phyloP scores from a whole-genome alignment of 2,888 invertebrate genomes.

The Melanotus villosus region DNA sequence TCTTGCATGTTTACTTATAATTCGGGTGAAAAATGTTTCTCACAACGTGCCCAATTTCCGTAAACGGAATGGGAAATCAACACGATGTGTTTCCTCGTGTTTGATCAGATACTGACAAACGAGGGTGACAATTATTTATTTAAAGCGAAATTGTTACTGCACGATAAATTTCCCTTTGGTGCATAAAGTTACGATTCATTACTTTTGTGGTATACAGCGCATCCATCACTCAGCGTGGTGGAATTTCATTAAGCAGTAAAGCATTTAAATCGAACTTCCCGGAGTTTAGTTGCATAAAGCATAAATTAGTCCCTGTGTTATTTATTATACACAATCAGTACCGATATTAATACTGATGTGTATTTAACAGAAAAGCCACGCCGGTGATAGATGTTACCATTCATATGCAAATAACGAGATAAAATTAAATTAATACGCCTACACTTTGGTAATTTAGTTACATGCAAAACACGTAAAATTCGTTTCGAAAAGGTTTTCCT shows the following conservation, averaged over 20 bases:
- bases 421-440: too few species aligned
- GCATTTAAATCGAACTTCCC: not conserved
- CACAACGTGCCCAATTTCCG: not conserved
- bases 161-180: not conserved
- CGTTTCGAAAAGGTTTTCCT: too few species aligned
- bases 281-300: not conserved
- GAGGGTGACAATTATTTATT: too few species aligned
- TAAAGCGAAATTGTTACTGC: too few species aligned
- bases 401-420: too few species aligned
- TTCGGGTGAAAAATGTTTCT: conserved; percentile 9
- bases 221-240: conserved; percentile 1
- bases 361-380: too few species aligned
- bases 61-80: not conserved
- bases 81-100: not conserved
- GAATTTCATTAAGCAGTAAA: conserved; percentile 15
- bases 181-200: not conserved
- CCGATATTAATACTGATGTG: too few species aligned
- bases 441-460: too few species aligned
- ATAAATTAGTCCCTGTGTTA: not conserved
- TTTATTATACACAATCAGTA: too few species aligned
- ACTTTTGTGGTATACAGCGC: not conserved
- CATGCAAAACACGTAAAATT: too few species aligned
- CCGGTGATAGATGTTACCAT: too few species aligned
- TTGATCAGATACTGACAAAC: not conserved
- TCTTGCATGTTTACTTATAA: conserved; percentile 22